phyloP scores from a whole-genome alignment of 1,140 invertebrate species.

The Drosophila pandora region DNA sequence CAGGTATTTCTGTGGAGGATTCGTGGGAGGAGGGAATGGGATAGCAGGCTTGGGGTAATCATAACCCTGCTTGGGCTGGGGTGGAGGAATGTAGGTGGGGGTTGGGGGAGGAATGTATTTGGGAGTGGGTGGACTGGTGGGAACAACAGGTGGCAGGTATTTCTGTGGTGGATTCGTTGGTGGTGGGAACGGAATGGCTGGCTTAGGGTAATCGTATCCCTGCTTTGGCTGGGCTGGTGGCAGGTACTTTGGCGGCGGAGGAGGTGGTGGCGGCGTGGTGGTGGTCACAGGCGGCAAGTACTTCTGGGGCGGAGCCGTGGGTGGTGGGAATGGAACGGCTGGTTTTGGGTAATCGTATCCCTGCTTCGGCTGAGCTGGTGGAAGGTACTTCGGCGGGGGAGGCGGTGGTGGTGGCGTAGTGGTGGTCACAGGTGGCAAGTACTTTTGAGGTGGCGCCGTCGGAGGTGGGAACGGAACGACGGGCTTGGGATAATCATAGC shows the following conservation, averaged over 20 bases:
- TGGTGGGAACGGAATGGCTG: conserved; percentile 54
- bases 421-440: conserved; percentile 29
- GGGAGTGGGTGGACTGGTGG: conserved; percentile 23
- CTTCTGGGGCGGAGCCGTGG: conserved; percentile 13
- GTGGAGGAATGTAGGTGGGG: conserved; percentile 13
- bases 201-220: conserved; percentile 68
- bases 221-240: conserved; percentile 28
- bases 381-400: conserved; percentile 49
- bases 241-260: conserved; percentile 21
- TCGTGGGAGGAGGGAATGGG: conserved; percentile 59
- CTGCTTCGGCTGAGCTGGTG: conserved; percentile 9
- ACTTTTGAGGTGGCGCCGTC: conserved; percentile 27
- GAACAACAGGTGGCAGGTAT: conserved; percentile 36
- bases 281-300: conserved; percentile 38
- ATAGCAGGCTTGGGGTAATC: conserved; percentile 61
- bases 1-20: conserved; percentile 52
- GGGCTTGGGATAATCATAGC: conserved; percentile 65
- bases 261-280: conserved; percentile 24
- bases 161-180: conserved; percentile 19
- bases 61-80: conserved; percentile 39
- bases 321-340: neutral
- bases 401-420: conserved; percentile 10
- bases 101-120: conserved; percentile 22
- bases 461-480: conserved; percentile 52
- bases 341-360: conserved; percentile 1